phyloP scores from a whole-genome alignment of 2,888 invertebrate genomes.

The Agapetus fuscipes region DNA sequence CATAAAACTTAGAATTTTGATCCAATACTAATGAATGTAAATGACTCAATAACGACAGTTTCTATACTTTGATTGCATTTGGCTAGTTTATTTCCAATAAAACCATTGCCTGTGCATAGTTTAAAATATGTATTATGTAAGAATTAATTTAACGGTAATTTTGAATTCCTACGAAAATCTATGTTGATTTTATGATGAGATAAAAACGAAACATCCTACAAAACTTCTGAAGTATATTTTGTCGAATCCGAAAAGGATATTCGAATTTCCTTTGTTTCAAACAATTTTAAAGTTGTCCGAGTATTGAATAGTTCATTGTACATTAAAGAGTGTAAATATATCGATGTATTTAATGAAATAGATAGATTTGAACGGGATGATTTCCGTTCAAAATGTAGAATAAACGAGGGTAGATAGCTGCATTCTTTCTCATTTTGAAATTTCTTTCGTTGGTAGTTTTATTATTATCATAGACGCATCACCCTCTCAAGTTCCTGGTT shows the following conservation, averaged over 20 bases:
- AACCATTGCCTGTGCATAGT: too few species aligned
- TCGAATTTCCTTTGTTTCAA: too few species aligned
- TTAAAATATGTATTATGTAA: too few species aligned
- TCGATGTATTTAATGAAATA: conserved; percentile 11
- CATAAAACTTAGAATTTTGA: too few species aligned
- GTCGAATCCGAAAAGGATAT: too few species aligned
- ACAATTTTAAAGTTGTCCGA: too few species aligned
- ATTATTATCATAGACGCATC: conserved; percentile 12
- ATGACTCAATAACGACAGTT: too few species aligned
- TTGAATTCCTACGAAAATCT: conserved; percentile 10
- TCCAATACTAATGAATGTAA: too few species aligned
- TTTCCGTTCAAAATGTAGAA: conserved; percentile 29
- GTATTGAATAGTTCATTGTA: conserved; percentile 5
- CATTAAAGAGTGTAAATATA: conserved; percentile 17
- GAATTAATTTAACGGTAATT: conserved; percentile 5
- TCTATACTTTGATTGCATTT: too few species aligned
- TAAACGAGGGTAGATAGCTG: conserved; percentile 19
- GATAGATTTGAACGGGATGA: conserved; percentile 9
- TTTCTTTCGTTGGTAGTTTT: conserved; percentile 1
- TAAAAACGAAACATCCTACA: too few species aligned
- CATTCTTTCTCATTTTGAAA: conserved; percentile 5
- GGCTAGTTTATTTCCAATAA: too few species aligned
- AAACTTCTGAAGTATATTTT: too few species aligned
- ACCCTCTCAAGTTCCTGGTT: conserved; percentile 23
- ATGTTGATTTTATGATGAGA: background rate